Conservation (phyloP, 2,113 vertebrate species). For the Montifringilla adamsi region DNA sequence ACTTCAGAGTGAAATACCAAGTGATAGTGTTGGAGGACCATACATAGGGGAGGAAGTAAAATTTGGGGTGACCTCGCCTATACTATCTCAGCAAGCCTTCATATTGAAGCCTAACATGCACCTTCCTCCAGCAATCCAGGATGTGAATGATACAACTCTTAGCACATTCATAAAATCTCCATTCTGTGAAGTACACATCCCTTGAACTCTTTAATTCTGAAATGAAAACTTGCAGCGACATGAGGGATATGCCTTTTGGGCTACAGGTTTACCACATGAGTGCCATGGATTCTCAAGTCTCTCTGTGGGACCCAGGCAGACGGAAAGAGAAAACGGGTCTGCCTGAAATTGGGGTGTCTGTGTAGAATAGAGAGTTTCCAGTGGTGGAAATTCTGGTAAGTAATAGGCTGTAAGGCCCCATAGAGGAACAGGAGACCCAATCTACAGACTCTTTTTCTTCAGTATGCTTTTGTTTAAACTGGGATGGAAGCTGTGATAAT, state of each 20-base stretch:
- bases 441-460: neutral
- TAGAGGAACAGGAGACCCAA: neutral
- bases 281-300: neutral
- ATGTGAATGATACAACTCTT: neutral
- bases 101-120: neutral
- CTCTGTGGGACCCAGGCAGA: neutral
- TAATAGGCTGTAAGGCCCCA: neutral
- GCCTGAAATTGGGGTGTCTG: rapidly evolving
- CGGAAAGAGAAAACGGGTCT: neutral
- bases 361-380: neutral
- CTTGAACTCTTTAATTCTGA: neutral
- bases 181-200: neutral
- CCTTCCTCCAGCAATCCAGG: neutral
- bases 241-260: neutral
- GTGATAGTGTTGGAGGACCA: neutral
- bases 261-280: neutral
- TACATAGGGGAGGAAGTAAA: neutral
- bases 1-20: neutral
- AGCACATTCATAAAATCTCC: neutral
- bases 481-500: neutral
- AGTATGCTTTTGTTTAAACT: neutral
- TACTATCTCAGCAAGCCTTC: neutral
- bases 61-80: neutral
- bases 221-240: neutral
- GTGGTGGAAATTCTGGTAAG: rapidly evolving